Evolutionary conservation across 64 coral and sea anemone species (phyloP), one percentile per base, ranked within the genome.

Genomic region (Montipora foliosa): DNA sequence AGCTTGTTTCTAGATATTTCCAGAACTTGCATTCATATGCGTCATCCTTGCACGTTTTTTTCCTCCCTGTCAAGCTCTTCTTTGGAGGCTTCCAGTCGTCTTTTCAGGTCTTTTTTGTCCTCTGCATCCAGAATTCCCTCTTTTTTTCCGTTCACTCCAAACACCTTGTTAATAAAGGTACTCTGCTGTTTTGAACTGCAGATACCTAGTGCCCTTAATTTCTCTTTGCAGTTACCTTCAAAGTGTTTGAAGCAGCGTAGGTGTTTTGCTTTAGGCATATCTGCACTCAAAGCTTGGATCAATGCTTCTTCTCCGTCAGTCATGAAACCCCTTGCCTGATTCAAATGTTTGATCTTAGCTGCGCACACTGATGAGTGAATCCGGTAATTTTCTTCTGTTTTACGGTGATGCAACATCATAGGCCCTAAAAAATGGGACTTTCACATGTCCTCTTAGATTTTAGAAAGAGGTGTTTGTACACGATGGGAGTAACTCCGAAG

Each of bases 41-140:
- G 75, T 66, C 61, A 66, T 66, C 61, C 61, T 66, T 66, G 61
- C 61, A 74, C 75, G 47, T 22, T 74, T 85, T 48, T 17, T 53
- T 75, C 85, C 55, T 75, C 47, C 57, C 52, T 50, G 8, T 88
- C 85, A 44, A 82, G 48, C 22, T 37, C 50, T 55, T 55, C 49
- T 58, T 88, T 88, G 22, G 85, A 69, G 17, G 68, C 46, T 55
- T 75, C 48, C 6, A 88, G n/a, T 25, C 68, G 17, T 50, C 57
- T 52, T 29, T 53, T 75, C 25, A 88, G 70, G 45, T 88, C 85
- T 22, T 44, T 88, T 48, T 88, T 88, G 12, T 75, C 85, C 53
- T 88, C 85, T 16, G 85, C 85, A 57, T 88, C 85, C 5, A 88
- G 47, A 53, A 88, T 88, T 88, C 85, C 85, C 20, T 88, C 69